Percentiles rank a stretch among this genome's conserved stretches.
Conservation (phyloP, 2,888 invertebrate species). For the Aethes cnicana region DNA sequence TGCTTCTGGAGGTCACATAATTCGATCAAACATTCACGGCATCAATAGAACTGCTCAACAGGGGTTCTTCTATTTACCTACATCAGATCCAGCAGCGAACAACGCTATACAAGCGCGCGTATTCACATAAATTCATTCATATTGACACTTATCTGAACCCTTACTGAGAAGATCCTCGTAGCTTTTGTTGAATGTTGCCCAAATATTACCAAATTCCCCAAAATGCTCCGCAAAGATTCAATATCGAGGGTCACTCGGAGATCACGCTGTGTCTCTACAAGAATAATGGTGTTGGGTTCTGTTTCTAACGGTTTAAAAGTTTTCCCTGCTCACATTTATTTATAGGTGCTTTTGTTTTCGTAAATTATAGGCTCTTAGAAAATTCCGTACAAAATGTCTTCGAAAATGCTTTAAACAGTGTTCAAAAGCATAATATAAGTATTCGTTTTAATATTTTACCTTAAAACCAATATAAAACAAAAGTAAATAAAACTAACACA, state of each 20-base stretch:
- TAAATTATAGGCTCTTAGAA: not conserved
- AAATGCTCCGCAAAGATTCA: slow-evolving; percentile 52
- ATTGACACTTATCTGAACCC: slow-evolving; percentile 56
- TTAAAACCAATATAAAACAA: too few relatives aligned
- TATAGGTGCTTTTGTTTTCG: not conserved
- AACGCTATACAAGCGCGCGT: slow-evolving; percentile 35
- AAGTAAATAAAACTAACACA: too few relatives aligned
- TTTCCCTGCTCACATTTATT: slow-evolving; percentile 1
- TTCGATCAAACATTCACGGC: slow-evolving; percentile 8
- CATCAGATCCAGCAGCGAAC: slow-evolving; percentile 2
- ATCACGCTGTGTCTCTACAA: slow-evolving; percentile 41
- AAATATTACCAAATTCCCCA: slow-evolving; percentile 60
- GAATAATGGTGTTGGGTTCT: slow-evolving; percentile 45
- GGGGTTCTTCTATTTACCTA: slow-evolving; percentile 17
- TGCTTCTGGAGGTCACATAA: not conserved
- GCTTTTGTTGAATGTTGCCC: slow-evolving; percentile 57
- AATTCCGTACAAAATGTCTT: too few relatives aligned
- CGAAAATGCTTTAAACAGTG: too few relatives aligned
- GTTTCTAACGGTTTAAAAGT: slow-evolving; percentile 1
- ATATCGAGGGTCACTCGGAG: slow-evolving; percentile 48
- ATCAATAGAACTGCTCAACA: slow-evolving; percentile 20
- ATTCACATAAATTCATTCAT: slow-evolving; percentile 62
- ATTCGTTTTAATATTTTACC: not conserved
- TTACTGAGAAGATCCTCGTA: slow-evolving; percentile 58
- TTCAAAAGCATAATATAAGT: not conserved